Base-by-base conservation (phyloP, 2,888 invertebrate genomes). In the Coelopa pilipes region DNA sequence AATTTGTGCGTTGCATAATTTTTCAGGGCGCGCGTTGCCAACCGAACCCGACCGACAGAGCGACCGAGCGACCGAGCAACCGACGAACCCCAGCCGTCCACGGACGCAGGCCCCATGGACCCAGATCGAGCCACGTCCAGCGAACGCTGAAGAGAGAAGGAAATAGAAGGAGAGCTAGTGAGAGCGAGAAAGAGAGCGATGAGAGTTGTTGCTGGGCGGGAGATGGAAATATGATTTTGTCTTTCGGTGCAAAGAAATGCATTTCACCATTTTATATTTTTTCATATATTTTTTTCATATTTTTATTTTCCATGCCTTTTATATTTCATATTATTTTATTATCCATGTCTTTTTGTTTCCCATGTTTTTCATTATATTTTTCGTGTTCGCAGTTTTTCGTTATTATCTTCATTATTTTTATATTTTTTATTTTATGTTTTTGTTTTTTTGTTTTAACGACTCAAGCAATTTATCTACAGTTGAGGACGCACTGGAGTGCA, bases 1-100 rank as follows among this genome's bases (percentile, higher is more conserved):
- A 70, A 70, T 49, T 47, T 59, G 45, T 24, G 59, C 70, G 49
- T 60, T 70, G 70, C 70, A 70, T 47, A 49, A 70, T 70, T 69
- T 69, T 59, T 21, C 49, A 55, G 70, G 45, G 19, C 46, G 12
- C 65, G 7, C 65, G 34, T 34, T 34, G 21, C 57, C 57, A 17
- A 53, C 21, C 17, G 19, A 11, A 19, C 19, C 21, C 9, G 11
- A 57, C n/a, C 15, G n/a, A n/a, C n/a, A n/a, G n/a, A 60, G 60
- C n/a, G 17, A 60, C 12, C 21, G 13, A 7, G 21, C 62, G 9
- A 24, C 21, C 10, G 34, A 62, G 34, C 24, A 1, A 12, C 15
- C 3, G 53, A 53, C 53, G n/a, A n/a, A n/a, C n/a, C 21, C 10
- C 12, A 62, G 34, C 24, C 15, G 9, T 4, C 3, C 5, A 53